Evolutionary conservation across 2,113 vertebrate genomes (phyloP).

Genomic region (Rhombomys opimus): DNA sequence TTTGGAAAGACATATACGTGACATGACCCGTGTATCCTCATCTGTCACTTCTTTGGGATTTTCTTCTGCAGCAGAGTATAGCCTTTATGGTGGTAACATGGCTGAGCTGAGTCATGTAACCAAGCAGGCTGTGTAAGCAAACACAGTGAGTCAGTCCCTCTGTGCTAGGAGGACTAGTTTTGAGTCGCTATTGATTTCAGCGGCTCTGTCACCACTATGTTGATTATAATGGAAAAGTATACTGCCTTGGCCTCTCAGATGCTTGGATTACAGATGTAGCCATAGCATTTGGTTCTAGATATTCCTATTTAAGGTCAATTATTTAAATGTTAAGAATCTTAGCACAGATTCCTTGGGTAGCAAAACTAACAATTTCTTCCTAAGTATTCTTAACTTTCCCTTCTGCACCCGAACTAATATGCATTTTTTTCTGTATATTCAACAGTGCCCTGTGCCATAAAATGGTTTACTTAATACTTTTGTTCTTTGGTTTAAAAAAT

Average conservation of each 20-base stretch:
- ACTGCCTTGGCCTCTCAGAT: neutral
- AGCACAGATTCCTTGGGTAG: neutral
- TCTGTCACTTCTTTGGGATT: neutral
- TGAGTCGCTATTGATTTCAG: no score
- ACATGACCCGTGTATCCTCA: neutral
- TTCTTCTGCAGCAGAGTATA: neutral
- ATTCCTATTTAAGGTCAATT: neutral
- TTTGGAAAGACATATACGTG: neutral
- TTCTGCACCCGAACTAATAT: neutral
- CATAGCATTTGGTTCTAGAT: neutral
- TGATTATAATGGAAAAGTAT: no score
- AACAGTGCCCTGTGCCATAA: neutral
- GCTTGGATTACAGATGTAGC: neutral
- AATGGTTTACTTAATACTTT: constrained; percentile 38
- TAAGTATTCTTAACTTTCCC: neutral
- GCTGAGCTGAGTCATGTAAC: neutral
- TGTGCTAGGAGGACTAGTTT: neutral
- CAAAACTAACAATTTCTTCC: neutral
- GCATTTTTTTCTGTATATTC: neutral
- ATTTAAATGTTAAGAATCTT: neutral
- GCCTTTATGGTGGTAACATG: neutral
- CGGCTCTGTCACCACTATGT: neutral
- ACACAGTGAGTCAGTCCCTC: neutral
- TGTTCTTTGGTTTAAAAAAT: constrained; percentile 34
- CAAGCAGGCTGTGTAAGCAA: neutral